Percentiles rank a stretch among this genome's conserved stretches.
phyloP scores from a whole-genome alignment of 2,113 vertebrate genomes.

The Oncorhynchus masou region DNA sequence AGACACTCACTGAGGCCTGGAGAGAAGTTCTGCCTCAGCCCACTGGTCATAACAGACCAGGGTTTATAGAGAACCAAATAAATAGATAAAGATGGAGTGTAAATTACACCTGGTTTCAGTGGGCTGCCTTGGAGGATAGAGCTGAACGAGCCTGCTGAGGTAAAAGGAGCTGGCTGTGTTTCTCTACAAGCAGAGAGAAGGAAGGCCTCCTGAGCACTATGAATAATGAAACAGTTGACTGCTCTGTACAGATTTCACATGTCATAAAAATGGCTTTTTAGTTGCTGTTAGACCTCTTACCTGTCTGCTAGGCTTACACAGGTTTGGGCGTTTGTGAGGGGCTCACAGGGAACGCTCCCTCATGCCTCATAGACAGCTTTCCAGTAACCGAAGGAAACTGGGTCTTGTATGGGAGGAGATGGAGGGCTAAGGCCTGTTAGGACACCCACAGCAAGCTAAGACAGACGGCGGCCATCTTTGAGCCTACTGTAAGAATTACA shows the following conservation, averaged over 20 bases:
- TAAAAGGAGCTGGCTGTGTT: slow-evolving; percentile 22
- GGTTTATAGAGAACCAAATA: slow-evolving; percentile 25
- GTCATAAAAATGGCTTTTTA: slow-evolving; percentile 59
- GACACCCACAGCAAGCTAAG: neutral
- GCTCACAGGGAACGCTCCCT: slow-evolving; percentile 31
- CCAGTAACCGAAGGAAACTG: slow-evolving; percentile 39
- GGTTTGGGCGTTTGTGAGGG: slow-evolving; percentile 32
- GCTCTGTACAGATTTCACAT: slow-evolving; percentile 48
- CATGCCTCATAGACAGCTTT: slow-evolving; percentile 39
- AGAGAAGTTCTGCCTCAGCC: neutral
- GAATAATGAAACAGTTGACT: slow-evolving; percentile 58
- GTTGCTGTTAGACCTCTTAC: slow-evolving; percentile 51
- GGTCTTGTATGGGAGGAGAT: slow-evolving; percentile 19
- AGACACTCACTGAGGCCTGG: neutral
- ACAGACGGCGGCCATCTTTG: slow-evolving; percentile 1
- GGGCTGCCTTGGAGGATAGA: slow-evolving; percentile 25
- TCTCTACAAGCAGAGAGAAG: slow-evolving; percentile 29
- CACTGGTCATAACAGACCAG: slow-evolving; percentile 6
- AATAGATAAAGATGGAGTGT: slow-evolving; percentile 37
- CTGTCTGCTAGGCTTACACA: slow-evolving; percentile 33
- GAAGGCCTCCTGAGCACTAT: slow-evolving; percentile 39
- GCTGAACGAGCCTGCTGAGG: slow-evolving; percentile 11
- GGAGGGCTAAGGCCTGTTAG: slow-evolving; percentile 6
- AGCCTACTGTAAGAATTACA: neutral
- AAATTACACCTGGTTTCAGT: slow-evolving; percentile 36